These are phyloP conservation scores for Peromyscus attwateri DNA, from an alignment of 2,797 vertebrate genomes.

Conservation along the genomic window DNA sequence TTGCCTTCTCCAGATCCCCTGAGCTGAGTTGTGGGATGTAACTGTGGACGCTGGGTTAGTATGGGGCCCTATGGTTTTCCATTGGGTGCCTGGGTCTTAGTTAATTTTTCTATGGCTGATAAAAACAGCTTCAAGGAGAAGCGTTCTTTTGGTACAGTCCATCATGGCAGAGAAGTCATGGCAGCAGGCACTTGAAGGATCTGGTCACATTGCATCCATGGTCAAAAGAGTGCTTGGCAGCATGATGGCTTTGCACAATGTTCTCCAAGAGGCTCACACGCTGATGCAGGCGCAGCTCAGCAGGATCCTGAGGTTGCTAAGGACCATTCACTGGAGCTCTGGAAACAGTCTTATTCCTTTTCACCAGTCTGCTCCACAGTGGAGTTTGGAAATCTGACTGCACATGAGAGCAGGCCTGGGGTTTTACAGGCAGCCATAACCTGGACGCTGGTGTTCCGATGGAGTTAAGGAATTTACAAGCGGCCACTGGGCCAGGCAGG, in stretches of 20 bases:
- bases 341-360: neutral
- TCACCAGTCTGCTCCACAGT: fast-evolving
- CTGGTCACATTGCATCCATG: no score
- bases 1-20: neutral
- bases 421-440: neutral
- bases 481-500: neutral
- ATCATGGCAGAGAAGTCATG: neutral
- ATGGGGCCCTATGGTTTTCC: neutral
- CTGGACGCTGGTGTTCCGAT: neutral
- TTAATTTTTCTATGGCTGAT: neutral
- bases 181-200: neutral
- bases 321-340: neutral
- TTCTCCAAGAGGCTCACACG: neutral
- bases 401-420: fast-evolving
- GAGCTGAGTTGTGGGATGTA: neutral
- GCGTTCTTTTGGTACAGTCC: neutral
- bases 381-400: neutral
- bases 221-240: neutral
- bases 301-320: no score
- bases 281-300: neutral
- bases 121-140: neutral
- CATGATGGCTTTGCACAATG: neutral
- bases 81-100: neutral
- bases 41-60: neutral
- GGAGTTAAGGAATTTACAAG: neutral